Conservation (phyloP, 2,888 invertebrate genomes). For the Caradrina kadenii region DNA sequence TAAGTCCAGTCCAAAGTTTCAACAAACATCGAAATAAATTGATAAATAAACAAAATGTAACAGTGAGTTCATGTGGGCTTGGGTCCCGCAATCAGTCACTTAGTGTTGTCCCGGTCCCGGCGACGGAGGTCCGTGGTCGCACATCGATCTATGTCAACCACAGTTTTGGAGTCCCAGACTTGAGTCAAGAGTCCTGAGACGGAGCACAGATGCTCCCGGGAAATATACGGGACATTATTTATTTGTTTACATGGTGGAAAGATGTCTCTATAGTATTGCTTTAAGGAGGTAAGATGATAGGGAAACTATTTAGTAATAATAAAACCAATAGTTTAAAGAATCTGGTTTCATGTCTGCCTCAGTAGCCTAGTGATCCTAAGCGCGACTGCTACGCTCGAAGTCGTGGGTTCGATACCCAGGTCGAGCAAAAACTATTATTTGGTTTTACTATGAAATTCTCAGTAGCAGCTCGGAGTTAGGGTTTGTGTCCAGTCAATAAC, state of each 20-base stretch:
- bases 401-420: no score
- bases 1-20: not conserved
- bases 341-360: no score
- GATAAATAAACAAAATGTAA: constrained; percentile 46
- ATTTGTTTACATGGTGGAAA: constrained; percentile 8
- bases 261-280: not conserved
- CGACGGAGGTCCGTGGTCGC: constrained; percentile 67
- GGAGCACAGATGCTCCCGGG: constrained; percentile 59
- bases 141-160: constrained; percentile 82
- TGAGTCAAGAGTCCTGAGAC: constrained; percentile 61
- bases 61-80: constrained; percentile 48
- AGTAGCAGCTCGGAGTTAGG: no score
- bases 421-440: no score
- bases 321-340: no score
- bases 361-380: no score
- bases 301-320: no score
- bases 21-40: constrained; percentile 18
- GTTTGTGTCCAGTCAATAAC: no score
- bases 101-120: constrained; percentile 66
- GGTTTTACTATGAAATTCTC: no score
- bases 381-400: no score
- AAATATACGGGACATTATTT: constrained; percentile 44
- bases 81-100: constrained; percentile 78
- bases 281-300: not conserved
- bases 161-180: constrained; percentile 70